A percentile compares a stretch with the other conserved stretches of the same genome.
These are phyloP conservation scores for Paramormyrops hopkinsi DNA, from an alignment of 2,797 vertebrate genomes.

Conservation along the genomic window DNA sequence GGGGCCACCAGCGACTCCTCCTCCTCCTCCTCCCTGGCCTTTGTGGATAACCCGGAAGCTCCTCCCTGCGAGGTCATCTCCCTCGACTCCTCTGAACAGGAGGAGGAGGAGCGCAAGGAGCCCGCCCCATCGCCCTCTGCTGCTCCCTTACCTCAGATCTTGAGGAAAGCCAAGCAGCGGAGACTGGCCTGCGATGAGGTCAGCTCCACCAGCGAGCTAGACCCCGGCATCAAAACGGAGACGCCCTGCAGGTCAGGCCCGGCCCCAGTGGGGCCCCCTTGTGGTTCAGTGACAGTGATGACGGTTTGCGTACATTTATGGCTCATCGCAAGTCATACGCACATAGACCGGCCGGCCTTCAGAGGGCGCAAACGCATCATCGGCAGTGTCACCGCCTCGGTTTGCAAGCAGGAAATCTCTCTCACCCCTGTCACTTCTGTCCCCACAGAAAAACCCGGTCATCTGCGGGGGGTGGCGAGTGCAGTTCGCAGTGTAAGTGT, in stretches of 20 bases:
- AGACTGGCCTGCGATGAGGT: slow-evolving; percentile 82
- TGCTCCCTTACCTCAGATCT: slow-evolving; percentile 30
- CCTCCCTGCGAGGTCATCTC: slow-evolving; percentile 56
- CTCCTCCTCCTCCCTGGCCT: slow-evolving; percentile 58
- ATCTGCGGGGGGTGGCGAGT: slow-evolving; percentile 46
- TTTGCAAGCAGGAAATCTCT: background rate
- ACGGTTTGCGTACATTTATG: background rate
- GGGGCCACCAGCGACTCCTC: slow-evolving; percentile 40
- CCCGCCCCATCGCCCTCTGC: slow-evolving; percentile 19
- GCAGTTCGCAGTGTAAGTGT: background rate
- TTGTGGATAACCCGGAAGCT: slow-evolving; percentile 63
- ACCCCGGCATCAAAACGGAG: slow-evolving; percentile 50
- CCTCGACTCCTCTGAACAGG: slow-evolving; percentile 63
- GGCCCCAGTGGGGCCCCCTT: no score
- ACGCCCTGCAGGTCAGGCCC: slow-evolving; percentile 53
- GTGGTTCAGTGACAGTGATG: background rate
- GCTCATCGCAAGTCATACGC: background rate
- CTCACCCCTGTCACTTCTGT: slow-evolving; percentile 20
- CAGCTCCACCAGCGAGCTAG: slow-evolving; percentile 90
- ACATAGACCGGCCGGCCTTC: background rate
- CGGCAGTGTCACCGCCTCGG: background rate
- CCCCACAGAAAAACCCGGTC: slow-evolving; percentile 65
- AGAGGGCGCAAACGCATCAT: background rate
- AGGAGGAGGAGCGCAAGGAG: slow-evolving; percentile 46
- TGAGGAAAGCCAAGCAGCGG: slow-evolving; percentile 41